Evolutionary conservation across 2,113 vertebrate genomes (phyloP), one percentile per base, ranked within the genome.

Genomic region (Accipiter cooperii): DNA sequence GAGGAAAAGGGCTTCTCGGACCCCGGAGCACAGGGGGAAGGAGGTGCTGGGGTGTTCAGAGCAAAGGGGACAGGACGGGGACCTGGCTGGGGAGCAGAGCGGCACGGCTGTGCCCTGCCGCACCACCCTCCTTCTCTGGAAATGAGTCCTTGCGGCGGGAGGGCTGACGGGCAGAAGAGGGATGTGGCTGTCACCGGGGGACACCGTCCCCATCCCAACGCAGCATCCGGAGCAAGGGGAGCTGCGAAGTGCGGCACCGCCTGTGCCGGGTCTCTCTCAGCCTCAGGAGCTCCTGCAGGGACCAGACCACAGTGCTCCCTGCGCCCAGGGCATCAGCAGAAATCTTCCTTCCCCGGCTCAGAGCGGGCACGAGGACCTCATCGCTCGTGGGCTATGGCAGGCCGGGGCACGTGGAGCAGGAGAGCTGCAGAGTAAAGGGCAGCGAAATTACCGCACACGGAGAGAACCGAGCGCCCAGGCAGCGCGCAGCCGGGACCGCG

Each of bases 361-460:
- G 36, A 36, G 25, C 51, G 2, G 51, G 26, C 51, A 52, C 26
- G 8, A 63, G 61, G 17, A 19, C 25, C 36, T 18, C 61, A 12
- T 40, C 17, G 17, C 36, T 17, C 17, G 36, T 19, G 36, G 61
- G 61, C 36, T 64, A 8, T 9, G 61, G 36, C 61, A 64, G 52
- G 28, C 52, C 6, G 2, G 52, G 28, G 52, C 52, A 29, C 17
- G 18, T 12, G 26, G 61, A 40, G 25, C 61, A 5, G 12, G 25
- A 64, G 26, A 2, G 25, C 36, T 40, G 36, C 61, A 18, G 61
- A 28, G 61, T 64, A 64, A 64, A 40, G 26, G 36, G 61, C 61
- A 29, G 61, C 8, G 16, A 40, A 64, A 40, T 28, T 18, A 63
- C 7, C 52, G 3, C 52, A 17, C 36, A 6, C 0, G 0, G 42